Conservation (phyloP, 2,797 vertebrate species). For the Pangasius larnaudii region DNA sequence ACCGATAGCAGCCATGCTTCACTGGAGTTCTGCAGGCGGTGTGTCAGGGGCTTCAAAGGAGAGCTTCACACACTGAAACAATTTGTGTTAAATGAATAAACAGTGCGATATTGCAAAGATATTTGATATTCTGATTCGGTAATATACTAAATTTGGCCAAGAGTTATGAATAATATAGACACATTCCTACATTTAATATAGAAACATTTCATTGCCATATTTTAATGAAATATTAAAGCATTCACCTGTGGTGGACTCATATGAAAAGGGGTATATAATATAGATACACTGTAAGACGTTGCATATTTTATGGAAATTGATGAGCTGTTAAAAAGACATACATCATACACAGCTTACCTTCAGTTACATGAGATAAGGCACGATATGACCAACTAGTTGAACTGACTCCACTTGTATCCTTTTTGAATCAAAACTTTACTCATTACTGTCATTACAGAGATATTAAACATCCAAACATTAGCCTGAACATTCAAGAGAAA, state of each 20-base stretch:
- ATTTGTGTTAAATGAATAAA: conserved; percentile 4
- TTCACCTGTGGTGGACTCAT: background rate
- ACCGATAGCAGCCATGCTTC: conserved; percentile 17
- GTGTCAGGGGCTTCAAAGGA: background rate
- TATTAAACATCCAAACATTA: background rate
- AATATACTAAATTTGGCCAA: background rate
- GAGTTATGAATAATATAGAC: background rate
- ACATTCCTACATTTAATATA: background rate
- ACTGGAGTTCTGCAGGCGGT: conserved; percentile 1
- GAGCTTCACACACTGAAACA: conserved; percentile 4
- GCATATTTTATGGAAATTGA: background rate
- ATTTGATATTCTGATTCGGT: background rate
- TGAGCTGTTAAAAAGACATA: background rate
- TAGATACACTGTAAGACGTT: background rate
- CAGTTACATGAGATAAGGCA: background rate
- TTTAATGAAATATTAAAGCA: background rate
- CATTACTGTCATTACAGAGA: conserved; percentile 8
- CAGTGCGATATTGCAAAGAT: background rate
- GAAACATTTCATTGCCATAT: background rate
- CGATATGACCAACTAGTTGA: too few relatives aligned
- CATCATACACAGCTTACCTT: conserved; percentile 21
- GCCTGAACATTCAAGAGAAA: conserved; percentile 2
- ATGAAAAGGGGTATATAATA: background rate
- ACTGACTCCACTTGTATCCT: background rate
- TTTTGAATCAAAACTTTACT: background rate